These are phyloP conservation scores for Silurus glanis DNA, from an alignment of 2,113 vertebrate species.

Conservation along the genomic window DNA sequence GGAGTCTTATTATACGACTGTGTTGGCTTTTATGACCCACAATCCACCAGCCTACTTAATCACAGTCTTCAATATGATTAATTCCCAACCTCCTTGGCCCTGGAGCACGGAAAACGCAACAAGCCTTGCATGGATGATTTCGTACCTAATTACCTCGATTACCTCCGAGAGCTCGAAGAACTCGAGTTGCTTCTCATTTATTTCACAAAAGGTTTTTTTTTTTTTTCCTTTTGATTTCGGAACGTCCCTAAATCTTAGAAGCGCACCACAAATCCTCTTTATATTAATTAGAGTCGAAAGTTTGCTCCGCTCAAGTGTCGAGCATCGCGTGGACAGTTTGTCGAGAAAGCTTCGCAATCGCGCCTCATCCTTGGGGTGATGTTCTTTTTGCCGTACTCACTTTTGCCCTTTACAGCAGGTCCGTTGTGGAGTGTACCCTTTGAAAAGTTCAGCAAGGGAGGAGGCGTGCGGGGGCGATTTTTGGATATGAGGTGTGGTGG, in stretches of 20 bases:
- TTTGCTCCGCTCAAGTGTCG: neutral
- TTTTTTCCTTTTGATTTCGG: neutral
- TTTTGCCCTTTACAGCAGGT: slow-evolving; percentile 16
- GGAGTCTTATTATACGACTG: slow-evolving; percentile 33
- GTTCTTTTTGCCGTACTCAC: neutral
- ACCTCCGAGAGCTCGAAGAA: slow-evolving; percentile 45
- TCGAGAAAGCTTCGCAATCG: neutral
- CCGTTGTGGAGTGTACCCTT: neutral
- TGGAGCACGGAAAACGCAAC: slow-evolving; percentile 30
- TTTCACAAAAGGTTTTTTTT: slow-evolving; percentile 1
- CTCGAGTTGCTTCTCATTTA: slow-evolving; percentile 27
- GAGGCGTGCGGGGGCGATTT: neutral
- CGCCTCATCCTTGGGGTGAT: neutral
- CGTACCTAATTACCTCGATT: slow-evolving; percentile 53
- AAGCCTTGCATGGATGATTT: slow-evolving; percentile 51
- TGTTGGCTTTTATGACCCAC: slow-evolving; percentile 41
- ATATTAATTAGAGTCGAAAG: slow-evolving; percentile 32
- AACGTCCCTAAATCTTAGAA: neutral
- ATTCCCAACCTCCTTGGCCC: slow-evolving; percentile 47
- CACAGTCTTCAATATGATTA: slow-evolving; percentile 56
- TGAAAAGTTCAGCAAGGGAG: neutral
- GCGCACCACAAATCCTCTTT: slow-evolving; percentile 16
- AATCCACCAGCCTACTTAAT: slow-evolving; percentile 54
- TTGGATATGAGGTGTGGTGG: too few species aligned
- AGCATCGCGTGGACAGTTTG: neutral